Conservation (phyloP, 2,888 invertebrate species). For the Sabatieria punctata region DNA sequence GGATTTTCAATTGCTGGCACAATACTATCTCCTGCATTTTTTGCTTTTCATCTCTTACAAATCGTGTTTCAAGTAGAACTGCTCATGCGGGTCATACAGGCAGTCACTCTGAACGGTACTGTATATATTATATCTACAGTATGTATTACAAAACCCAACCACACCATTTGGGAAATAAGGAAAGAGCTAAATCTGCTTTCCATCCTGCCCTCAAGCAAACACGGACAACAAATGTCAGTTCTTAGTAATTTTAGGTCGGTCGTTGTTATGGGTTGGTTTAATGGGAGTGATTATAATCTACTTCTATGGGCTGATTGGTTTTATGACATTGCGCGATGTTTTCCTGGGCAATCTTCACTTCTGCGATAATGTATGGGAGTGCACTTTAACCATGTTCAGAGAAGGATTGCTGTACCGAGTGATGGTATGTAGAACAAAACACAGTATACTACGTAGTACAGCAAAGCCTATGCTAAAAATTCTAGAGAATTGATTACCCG, state of each 20-base stretch:
- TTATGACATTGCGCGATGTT: slow-evolving; percentile 25
- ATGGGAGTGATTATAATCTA: slow-evolving; percentile 27
- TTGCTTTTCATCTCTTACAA: slow-evolving; percentile 6
- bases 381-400: slow-evolving; percentile 28
- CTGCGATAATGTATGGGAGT: slow-evolving; percentile 28
- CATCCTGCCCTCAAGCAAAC: too few species aligned
- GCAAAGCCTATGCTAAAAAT: too few species aligned
- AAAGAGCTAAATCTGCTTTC: too few species aligned
- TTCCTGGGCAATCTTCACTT: slow-evolving; percentile 18
- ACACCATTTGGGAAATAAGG: too few species aligned
- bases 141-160: too few species aligned
- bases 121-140: not conserved
- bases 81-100: slow-evolving; percentile 1
- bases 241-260: slow-evolving; percentile 10
- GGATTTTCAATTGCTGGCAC: slow-evolving; percentile 1
- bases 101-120: slow-evolving; percentile 2
- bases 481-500: slow-evolving; percentile 6
- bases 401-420: slow-evolving; percentile 24
- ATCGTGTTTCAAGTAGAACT: slow-evolving; percentile 4
- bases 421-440: slow-evolving; percentile 6
- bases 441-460: too few species aligned
- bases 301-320: slow-evolving; percentile 28
- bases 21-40: slow-evolving; percentile 3
- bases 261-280: slow-evolving; percentile 28
- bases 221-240: too few species aligned